Conservation (phyloP, 2,888 invertebrate species). For the Hypsopygia costalis region DNA sequence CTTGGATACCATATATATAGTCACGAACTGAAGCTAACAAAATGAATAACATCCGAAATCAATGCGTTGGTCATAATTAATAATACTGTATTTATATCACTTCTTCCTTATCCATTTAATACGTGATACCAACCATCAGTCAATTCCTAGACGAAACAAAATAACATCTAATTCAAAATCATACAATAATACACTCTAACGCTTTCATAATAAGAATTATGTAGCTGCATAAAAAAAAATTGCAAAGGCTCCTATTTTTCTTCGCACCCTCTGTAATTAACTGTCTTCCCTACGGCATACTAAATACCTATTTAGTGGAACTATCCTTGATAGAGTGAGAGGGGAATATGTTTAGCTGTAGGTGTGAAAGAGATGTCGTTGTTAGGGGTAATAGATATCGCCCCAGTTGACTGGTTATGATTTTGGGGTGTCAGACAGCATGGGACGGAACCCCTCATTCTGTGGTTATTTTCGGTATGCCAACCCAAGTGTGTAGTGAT, state of each 20-base stretch:
- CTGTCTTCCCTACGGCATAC: conserved; percentile 75
- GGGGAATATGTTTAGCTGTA: conserved; percentile 12
- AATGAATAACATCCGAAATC: conserved; percentile 28
- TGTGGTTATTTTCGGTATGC: conserved; percentile 41
- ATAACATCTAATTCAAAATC: conserved; percentile 1
- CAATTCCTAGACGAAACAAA: conserved; percentile 22
- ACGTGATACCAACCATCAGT: conserved; percentile 42
- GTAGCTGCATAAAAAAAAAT: conserved; percentile 13
- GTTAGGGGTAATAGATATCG: conserved; percentile 43
- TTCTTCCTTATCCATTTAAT: conserved; percentile 45
- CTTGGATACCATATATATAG: too few relatives aligned
- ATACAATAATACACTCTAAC: conserved; percentile 20
- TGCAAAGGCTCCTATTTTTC: conserved; percentile 55
- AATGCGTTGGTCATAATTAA: conserved; percentile 47
- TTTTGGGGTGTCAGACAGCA: conserved; percentile 43
- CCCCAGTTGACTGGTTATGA: conserved; percentile 53
- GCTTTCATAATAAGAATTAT: neutral
- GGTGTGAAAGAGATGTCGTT: conserved; percentile 38
- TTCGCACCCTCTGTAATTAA: conserved; percentile 73
- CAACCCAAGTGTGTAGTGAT: conserved; percentile 62
- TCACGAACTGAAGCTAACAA: too few relatives aligned
- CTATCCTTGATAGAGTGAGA: conserved; percentile 47
- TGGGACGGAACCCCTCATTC: conserved; percentile 33
- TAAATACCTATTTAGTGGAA: conserved; percentile 77
- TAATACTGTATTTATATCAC: conserved; percentile 46